Conservation (phyloP, 2,888 invertebrate genomes). For the Adineta ricciae region DNA sequence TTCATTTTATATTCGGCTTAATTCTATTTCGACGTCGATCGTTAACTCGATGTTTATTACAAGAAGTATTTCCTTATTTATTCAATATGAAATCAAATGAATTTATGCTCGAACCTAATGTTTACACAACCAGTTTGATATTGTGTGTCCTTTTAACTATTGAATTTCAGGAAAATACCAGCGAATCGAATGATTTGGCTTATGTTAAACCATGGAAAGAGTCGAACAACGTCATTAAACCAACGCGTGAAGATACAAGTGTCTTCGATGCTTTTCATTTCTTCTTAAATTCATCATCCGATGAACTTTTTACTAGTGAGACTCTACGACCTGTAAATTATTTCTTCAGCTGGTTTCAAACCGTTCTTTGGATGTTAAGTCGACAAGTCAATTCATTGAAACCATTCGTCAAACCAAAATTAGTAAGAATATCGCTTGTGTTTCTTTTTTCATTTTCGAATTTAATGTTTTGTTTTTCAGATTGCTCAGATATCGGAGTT, state of each 20-base stretch:
- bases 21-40: background rate
- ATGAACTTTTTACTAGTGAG: background rate
- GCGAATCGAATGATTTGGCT: background rate
- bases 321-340: background rate
- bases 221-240: background rate
- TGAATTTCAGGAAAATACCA: background rate
- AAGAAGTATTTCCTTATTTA: background rate
- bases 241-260: background rate
- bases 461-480: background rate
- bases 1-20: constrained; percentile 15
- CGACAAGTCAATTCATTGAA: background rate
- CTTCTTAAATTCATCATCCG: background rate
- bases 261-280: background rate
- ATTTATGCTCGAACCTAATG: constrained; percentile 17
- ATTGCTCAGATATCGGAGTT: background rate
- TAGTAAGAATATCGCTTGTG: background rate
- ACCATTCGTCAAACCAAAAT: constrained; percentile 8
- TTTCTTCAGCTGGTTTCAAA: background rate
- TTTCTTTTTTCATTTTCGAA: background rate
- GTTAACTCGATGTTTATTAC: background rate
- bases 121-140: background rate
- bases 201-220: constrained; percentile 2
- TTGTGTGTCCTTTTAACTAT: background rate
- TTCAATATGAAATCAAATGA: constrained; percentile 3
- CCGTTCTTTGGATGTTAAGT: constrained; percentile 19